Conservation (phyloP, 1,140 invertebrate genomes). For the Anadara kagoshimensis region DNA sequence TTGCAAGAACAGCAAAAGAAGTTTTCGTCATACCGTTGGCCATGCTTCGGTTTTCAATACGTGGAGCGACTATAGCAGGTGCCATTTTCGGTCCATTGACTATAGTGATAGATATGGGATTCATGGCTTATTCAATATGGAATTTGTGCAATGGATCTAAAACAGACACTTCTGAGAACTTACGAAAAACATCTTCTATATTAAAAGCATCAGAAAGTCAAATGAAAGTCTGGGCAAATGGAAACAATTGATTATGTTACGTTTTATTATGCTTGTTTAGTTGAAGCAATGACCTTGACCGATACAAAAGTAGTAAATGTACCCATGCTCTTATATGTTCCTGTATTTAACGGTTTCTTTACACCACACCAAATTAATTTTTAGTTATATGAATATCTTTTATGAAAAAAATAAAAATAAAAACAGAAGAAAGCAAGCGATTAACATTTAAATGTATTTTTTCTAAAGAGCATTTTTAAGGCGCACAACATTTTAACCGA, state of each 20-base stretch:
- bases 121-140: constrained; percentile 9
- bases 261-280: no score
- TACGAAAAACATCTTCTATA: constrained; percentile 13
- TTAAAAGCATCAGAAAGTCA: constrained; percentile 14
- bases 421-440: no score
- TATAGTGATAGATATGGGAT: constrained; percentile 18
- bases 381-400: no score
- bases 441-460: no score
- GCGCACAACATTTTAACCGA: no score
- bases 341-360: no score
- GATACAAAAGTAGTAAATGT: no score
- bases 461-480: no score
- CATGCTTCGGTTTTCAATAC: constrained; percentile 13
- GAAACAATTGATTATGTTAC: not conserved
- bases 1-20: constrained; percentile 9
- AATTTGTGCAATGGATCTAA: constrained; percentile 16
- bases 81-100: constrained; percentile 17
- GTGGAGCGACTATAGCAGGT: constrained; percentile 2
- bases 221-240: constrained; percentile 32
- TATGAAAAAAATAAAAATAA: no score
- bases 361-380: no score
- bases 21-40: constrained; percentile 21
- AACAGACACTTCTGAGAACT: constrained; percentile 16
- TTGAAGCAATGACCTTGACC: no score
- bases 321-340: no score